Conservation (phyloP, 2,888 invertebrate species). For the Uloborus plumipes region DNA sequence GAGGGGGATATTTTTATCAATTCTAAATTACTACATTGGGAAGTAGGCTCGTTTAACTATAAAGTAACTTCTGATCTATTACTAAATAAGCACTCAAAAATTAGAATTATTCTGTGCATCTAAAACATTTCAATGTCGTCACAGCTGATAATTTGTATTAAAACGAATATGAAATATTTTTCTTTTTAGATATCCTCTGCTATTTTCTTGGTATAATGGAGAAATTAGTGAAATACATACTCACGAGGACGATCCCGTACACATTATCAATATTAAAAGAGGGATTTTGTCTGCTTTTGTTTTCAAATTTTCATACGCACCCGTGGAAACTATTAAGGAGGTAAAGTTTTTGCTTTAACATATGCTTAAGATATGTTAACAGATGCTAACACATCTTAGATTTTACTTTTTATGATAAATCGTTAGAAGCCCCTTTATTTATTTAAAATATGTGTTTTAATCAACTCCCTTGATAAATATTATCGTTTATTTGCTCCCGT, state of each 20-base stretch:
- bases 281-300: constrained; percentile 64
- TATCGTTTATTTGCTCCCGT: too few species aligned
- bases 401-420: background rate
- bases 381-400: background rate
- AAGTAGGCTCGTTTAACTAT: too few species aligned
- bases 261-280: constrained; percentile 65
- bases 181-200: constrained; percentile 55
- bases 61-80: too few species aligned
- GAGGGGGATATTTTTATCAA: background rate
- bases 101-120: background rate
- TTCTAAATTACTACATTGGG: background rate
- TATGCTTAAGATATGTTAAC: background rate
- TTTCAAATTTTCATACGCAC: constrained; percentile 39
- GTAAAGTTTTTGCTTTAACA: background rate
- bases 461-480: too few species aligned
- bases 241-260: constrained; percentile 58
- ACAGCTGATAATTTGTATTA: background rate
- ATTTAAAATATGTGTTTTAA: too few species aligned
- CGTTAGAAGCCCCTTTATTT: too few species aligned
- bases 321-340: constrained; percentile 8
- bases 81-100: too few species aligned
- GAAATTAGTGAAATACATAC: constrained; percentile 42
- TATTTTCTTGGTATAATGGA: constrained; percentile 61
- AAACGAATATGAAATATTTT: background rate
- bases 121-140: background rate